Base-by-base conservation (phyloP, 2,113 vertebrate genomes). In the Sinocyclocheilus anophthalmus region DNA sequence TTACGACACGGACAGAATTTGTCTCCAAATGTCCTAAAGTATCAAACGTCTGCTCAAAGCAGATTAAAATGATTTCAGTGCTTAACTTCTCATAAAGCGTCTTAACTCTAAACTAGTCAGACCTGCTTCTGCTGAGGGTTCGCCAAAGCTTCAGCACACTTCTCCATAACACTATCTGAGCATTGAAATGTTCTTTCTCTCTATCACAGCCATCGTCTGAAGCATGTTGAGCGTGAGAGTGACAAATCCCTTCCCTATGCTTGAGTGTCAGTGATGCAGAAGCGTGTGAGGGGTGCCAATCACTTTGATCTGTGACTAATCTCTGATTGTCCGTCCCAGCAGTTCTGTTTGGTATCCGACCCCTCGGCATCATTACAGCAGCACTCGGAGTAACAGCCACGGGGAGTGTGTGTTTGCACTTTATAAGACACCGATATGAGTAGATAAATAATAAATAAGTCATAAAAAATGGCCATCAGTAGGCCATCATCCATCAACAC, bases 31-130 rank as follows among this genome's bases (percentile, higher is more conserved):
- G 85, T 88, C 85, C 84, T 90, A 83, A 91, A 89, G 90, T 88
- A 91, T 86, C 78, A 84, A 77, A 80, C 78, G 86, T 89, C 88
- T 90, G 86, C 81, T 42, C 63, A 59, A 85, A 89, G 90, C 90
- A 92, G 92, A 93, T 93, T 92, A 93, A 91, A 90, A 87, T 77
- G 59, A 90, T 92, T 92, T 93, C 88, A 83, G 83, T 87, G 63
- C 81, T 83, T 88, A 81, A 85, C 83, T 87, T 77, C 79, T 84
- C 76, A 85, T 89, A 89, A 93, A 92, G 92, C 90, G 86, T 90
- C 91, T 92, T 93, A 89, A 90, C 89, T 75, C 88, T 79, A 39
- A 63, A 80, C 57, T 42, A 80, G 55, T 45, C 37, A 7, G 50
- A 1, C 50, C 37, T 81, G 76, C 61, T 76, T 42, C 65, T 24